phyloP scores from a whole-genome alignment of 2,797 vertebrate species.

The Anabacerthia variegaticeps region DNA sequence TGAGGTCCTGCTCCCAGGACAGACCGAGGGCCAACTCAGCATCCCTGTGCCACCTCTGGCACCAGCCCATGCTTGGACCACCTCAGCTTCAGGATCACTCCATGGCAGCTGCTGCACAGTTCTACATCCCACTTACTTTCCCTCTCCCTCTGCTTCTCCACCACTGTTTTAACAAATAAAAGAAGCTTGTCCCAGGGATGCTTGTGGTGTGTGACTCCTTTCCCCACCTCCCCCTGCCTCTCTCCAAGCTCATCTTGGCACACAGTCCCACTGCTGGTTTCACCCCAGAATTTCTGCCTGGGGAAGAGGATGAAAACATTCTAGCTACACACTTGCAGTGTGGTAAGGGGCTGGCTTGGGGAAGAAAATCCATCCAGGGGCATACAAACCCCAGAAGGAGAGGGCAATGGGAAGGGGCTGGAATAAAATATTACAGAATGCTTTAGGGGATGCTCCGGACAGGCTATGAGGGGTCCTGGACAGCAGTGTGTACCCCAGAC shows the following conservation, averaged over 20 bases:
- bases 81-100: background rate
- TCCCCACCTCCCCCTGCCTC: background rate
- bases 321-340: rapidly evolving
- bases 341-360: background rate
- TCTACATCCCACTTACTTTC: rapidly evolving
- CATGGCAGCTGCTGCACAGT: rapidly evolving
- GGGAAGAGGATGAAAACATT: background rate
- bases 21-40: background rate
- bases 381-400: background rate
- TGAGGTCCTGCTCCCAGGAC: background rate
- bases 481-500: rapidly evolving
- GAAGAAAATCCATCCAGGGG: background rate
- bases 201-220: background rate
- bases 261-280: background rate
- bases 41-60: rapidly evolving
- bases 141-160: background rate
- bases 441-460: background rate
- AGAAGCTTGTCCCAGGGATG: background rate
- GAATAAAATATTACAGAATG: rapidly evolving
- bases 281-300: background rate
- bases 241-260: background rate
- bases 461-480: background rate
- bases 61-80: background rate
- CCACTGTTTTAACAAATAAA: background rate
- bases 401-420: background rate